Evolutionary conservation across 2,797 vertebrate genomes (phyloP), one percentile per base, ranked within the genome.

Genomic region (Antennarius maculatus): DNA sequence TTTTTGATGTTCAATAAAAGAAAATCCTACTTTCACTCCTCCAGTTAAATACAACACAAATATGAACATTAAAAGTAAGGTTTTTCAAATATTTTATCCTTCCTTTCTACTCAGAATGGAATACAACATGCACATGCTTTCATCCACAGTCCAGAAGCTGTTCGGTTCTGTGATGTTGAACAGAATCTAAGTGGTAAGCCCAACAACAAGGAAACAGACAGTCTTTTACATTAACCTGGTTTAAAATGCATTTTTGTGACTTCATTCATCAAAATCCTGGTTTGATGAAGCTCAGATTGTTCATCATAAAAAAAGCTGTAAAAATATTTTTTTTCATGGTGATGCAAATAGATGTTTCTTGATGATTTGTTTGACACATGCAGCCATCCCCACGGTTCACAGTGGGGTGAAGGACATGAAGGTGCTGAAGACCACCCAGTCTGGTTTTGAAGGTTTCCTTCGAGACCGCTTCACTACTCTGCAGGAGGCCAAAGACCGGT

Each of bases 351-450:
- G 2, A 27, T 34, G 16, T 29, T 42, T 45, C 6, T 31, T 45
- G 6, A 14, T 49, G 34, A 50, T 54, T 50, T 2, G 12, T 46
- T 39, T 56, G 12, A 7, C 31, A 2, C 59, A 39, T 39, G 31
- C 83, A 99, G 97, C 89, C 54, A 54, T 72, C 57, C 94, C 96
- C 0, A 86, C 96, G 66, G 57, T 99, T 83, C 92, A 94, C 87
- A 92, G 95, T 56, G 98, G 98, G 73, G 81, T 99, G 62, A 96
- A 94, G 85, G 92, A 96, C 78, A 94, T 99, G 90, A 96, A 93
- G 62, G 87, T 99, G 59, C 90, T 99, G 83, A 99, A 99, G 90
- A 97, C 97, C 8, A 98, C 97, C 0, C 94, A 96, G 88, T 98
- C 97, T 45, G 96, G 97, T 66, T 99, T 99, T 66, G 94, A 94